Base-by-base conservation (phyloP, 1,140 invertebrate genomes). In the Leptoteleia sp. region DNA sequence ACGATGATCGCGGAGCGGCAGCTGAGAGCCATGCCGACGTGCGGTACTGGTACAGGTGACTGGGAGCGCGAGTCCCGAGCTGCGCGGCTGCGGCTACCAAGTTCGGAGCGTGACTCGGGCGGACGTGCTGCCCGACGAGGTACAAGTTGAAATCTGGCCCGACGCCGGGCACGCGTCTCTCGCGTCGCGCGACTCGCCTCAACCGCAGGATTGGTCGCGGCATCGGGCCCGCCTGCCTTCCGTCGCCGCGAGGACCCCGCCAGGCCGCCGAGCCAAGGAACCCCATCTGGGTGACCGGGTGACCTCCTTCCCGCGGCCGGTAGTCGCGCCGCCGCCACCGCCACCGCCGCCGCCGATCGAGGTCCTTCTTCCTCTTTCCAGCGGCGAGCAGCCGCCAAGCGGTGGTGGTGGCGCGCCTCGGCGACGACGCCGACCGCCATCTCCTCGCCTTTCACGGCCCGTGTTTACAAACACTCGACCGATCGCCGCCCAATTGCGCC, bases 221-320 rank as follows among this genome's bases (percentile, higher is more conserved):
- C 67, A 31, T 29, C 77, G 79, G 68, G 52, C 55, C 65, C 64
- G 80, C 76, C 80, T 68, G 64, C 50, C 64, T 47, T 6, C 47
- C n/a, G n/a, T n/a, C 17, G 62, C 52, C 43, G 64, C 65, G 40
- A 82, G 80, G 78, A 79, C 76, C 70, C 77, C 80, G 79, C 73
- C 50, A 80, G 42, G n/a, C 59, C 64, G 47, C 75, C 29, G 22
- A 43, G 75, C 65, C 85, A 88, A 88, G 75, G 85, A 88, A 88
- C 86, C 81, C 82, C 84, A 88, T 87, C 82, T 88, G 84, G 87
- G 87, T 88, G 79, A 88, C 87, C 86, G 82, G 87, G 87, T 88
- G 82, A 88, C 87, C 87, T 81, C 81, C 79, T 86, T 87, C 64
- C 9, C 33, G 42, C 22, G n/a, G n/a, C n/a, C n/a, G n/a, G n/a